Percentiles rank a stretch among this genome's conserved stretches.
Evolutionary conservation across 2,113 vertebrate genomes (phyloP).

Genomic region (Fukomys damarensis): DNA sequence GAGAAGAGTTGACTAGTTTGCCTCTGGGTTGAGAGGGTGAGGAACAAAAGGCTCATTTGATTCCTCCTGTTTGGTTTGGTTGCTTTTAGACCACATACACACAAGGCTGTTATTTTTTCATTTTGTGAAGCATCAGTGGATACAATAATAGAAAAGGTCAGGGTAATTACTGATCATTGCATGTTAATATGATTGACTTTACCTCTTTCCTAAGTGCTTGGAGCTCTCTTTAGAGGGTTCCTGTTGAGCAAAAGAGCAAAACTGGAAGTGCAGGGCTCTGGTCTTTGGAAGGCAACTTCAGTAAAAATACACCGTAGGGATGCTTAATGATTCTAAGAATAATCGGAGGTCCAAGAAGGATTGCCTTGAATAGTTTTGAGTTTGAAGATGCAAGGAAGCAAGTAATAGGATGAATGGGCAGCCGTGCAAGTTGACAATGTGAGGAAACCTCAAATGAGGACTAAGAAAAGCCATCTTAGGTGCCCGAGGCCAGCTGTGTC

Average conservation of each 20-base stretch:
- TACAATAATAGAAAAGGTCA: conserved; percentile 38
- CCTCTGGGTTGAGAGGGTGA: not conserved
- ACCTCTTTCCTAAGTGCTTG: not conserved
- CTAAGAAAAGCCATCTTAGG: not conserved
- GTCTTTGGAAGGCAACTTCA: not conserved
- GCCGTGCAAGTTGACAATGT: not conserved
- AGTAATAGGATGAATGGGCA: not conserved
- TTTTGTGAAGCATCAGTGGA: not conserved
- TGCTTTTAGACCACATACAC: not conserved
- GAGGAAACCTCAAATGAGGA: not conserved
- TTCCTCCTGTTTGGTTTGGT: not conserved
- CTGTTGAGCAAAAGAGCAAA: not conserved
- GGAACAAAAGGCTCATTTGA: not conserved
- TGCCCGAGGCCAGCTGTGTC: not conserved
- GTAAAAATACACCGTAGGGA: not conserved
- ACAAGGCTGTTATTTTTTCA: not conserved
- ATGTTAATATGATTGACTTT: not conserved
- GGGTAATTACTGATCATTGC: conserved; percentile 14
- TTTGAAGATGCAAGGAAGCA: not conserved
- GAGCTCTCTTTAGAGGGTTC: not conserved
- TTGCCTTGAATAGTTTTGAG: not conserved
- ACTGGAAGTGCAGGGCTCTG: not conserved
- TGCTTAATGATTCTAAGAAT: not conserved
- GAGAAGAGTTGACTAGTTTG: not conserved
- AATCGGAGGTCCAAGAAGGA: not conserved